phyloP scores from a whole-genome alignment of 2,113 vertebrate genomes.

The Edolisoma coerulescens region DNA sequence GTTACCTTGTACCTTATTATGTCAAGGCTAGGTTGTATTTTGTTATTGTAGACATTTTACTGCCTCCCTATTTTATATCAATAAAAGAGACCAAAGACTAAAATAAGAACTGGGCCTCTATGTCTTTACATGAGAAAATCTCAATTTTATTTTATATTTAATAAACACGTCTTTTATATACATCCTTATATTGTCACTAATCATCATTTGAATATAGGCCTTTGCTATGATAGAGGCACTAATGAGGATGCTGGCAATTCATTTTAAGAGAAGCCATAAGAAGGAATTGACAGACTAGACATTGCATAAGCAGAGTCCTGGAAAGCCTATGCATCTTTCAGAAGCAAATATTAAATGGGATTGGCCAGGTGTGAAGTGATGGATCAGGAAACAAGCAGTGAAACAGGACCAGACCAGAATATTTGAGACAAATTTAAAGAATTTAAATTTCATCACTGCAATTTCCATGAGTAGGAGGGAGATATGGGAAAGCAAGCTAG shows the following conservation, averaged over 20 bases:
- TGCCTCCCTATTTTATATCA: neutral
- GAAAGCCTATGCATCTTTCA: neutral
- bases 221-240: neutral
- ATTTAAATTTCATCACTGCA: neutral
- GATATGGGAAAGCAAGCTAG: neutral
- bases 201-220: neutral
- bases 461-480: neutral
- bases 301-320: neutral
- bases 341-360: neutral
- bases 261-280: neutral
- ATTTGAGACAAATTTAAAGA: neutral
- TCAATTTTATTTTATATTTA: neutral
- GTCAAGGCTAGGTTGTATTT: neutral
- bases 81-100: neutral
- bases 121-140: neutral
- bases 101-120: neutral
- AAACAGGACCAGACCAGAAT: neutral
- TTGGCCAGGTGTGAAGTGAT: neutral
- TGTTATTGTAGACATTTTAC: neutral
- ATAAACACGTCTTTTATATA: neutral
- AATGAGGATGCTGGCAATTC: neutral
- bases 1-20: fast-evolving
- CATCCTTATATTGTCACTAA: neutral
- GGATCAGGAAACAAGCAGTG: neutral
- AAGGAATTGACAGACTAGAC: neutral